Evolutionary conservation across 2,888 invertebrate genomes (phyloP).

Genomic region (Epinotia ramella): DNA sequence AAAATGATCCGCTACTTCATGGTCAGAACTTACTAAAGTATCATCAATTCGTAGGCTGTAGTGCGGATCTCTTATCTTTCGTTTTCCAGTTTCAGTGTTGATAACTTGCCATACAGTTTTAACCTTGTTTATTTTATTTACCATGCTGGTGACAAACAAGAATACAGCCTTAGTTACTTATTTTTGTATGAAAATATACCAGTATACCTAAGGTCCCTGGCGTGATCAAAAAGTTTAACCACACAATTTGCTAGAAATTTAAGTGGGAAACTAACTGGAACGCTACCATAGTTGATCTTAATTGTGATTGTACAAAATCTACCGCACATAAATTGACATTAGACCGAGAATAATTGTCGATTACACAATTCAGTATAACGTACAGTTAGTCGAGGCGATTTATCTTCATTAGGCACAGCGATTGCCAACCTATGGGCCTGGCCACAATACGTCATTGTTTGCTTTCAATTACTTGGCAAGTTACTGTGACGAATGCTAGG

Average conservation of each 20-base stretch:
- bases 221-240: neutral
- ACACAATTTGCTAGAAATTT: neutral
- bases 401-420: conserved; percentile 25
- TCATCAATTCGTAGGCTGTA: no score
- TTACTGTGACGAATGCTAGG: conserved; percentile 11
- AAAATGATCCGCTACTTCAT: no score
- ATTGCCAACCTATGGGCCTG: conserved; percentile 10
- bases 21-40: no score
- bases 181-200: no score
- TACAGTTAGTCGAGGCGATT: conserved; percentile 9
- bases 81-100: no score
- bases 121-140: no score
- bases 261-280: neutral
- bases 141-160: no score
- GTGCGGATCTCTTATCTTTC: no score
- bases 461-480: conserved; percentile 30
- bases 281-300: neutral
- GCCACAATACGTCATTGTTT: conserved; percentile 37
- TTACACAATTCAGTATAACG: neutral
- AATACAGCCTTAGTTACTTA: no score
- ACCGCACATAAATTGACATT: neutral
- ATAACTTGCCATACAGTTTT: no score
- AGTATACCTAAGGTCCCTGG: no score
- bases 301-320: neutral
- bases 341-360: conserved; percentile 7